Evolutionary conservation across 2,888 invertebrate genomes (phyloP).

Genomic region (Pollenia labialis): DNA sequence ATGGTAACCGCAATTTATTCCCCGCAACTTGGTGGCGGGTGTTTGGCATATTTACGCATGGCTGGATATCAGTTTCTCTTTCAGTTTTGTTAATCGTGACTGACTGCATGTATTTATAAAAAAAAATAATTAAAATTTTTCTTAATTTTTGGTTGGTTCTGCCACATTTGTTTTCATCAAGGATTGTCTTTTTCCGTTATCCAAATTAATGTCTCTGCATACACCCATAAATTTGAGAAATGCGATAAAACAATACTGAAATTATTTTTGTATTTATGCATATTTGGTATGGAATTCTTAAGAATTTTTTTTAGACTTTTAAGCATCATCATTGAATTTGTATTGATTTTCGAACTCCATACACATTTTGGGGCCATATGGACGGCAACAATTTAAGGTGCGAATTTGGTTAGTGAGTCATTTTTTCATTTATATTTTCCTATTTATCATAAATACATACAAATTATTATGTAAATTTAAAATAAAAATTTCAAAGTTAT

Average conservation of each 20-base stretch:
- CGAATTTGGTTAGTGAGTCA: conserved; percentile 61
- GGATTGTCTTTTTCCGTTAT: conserved; percentile 29
- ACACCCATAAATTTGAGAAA: conserved; percentile 37
- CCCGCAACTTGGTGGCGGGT: too few species aligned
- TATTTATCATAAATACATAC: conserved; percentile 30
- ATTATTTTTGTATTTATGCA: conserved; percentile 38
- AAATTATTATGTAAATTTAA: conserved; percentile 23
- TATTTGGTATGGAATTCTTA: conserved; percentile 59
- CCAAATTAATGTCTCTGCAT: conserved; percentile 2
- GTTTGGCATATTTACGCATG: too few species aligned
- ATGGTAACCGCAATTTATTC: too few species aligned
- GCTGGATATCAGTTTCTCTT: too few species aligned
- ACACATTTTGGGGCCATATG: conserved; percentile 52
- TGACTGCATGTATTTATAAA: background rate
- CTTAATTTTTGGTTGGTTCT: conserved; percentile 11
- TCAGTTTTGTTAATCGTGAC: too few species aligned
- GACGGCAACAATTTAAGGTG: conserved; percentile 56
- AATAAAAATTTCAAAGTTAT: conserved; percentile 9
- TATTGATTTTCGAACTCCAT: conserved; percentile 33
- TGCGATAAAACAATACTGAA: conserved; percentile 16
- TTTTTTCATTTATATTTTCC: conserved; percentile 8
- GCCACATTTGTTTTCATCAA: conserved; percentile 53
- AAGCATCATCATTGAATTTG: conserved; percentile 66
- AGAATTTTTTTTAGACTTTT: conserved; percentile 35
- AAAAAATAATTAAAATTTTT: background rate